Evolutionary conservation across 2,113 vertebrate genomes (phyloP).

Genomic region (Hippolais icterina): DNA sequence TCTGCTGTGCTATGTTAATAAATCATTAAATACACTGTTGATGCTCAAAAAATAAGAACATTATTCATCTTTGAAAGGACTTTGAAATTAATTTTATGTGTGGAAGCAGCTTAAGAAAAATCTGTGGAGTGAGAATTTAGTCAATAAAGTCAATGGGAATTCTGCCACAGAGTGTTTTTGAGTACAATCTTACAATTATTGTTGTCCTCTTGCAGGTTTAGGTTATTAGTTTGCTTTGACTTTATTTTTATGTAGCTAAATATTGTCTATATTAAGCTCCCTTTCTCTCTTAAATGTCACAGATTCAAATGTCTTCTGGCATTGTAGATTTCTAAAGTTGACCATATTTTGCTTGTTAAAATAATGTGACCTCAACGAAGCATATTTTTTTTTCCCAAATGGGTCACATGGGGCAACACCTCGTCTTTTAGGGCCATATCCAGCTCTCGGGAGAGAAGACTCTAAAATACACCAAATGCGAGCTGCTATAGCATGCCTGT

Average conservation of each 20-base stretch:
- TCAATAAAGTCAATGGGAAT: not conserved
- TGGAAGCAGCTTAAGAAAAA: not conserved
- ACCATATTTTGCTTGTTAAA: not conserved
- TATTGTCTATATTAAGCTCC: not conserved
- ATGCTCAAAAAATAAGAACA: not conserved
- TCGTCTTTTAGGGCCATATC: accelerated
- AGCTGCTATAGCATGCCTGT: accelerated
- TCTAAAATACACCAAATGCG: accelerated
- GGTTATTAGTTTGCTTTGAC: not conserved
- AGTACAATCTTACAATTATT: not conserved
- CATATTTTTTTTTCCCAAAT: not conserved
- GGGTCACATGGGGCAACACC: not conserved
- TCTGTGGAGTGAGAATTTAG: not conserved
- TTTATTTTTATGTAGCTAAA: not conserved
- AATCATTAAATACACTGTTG: not conserved
- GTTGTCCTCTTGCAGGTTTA: not conserved
- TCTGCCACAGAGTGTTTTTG: not conserved
- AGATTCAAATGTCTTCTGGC: not conserved
- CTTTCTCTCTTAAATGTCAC: not conserved
- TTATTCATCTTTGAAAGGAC: not conserved
- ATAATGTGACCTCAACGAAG: not conserved
- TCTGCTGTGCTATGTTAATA: not conserved
- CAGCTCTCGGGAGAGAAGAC: not conserved
- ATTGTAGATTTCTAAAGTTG: not conserved
- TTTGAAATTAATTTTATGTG: not conserved